Conservation (phyloP, 2,113 vertebrate species). For the Nothocercus julius region DNA sequence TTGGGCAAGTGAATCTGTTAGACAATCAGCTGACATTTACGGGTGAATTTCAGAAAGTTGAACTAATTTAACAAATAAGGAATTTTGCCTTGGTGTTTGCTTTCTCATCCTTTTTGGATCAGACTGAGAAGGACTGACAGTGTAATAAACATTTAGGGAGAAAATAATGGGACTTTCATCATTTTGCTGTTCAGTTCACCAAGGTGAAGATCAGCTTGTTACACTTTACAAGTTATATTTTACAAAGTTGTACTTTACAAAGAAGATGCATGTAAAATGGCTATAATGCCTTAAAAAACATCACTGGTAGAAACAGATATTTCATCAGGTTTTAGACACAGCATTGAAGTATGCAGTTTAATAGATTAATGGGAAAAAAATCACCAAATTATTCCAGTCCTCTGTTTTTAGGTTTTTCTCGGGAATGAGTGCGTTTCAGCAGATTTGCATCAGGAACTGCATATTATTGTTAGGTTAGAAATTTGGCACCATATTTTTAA, state of each 20-base stretch:
- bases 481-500: not conserved
- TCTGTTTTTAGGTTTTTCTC: not conserved
- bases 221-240: not conserved
- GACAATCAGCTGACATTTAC: constrained; percentile 15
- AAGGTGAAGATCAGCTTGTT: not conserved
- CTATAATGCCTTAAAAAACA: not conserved
- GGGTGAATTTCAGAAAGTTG: constrained; percentile 41
- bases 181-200: not conserved
- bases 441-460: not conserved
- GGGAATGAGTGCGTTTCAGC: not conserved
- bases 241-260: not conserved
- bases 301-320: not conserved
- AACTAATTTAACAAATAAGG: not conserved
- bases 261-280: not conserved
- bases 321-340: not conserved
- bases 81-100: not conserved
- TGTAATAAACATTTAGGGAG: not conserved
- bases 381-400: not conserved
- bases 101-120: constrained; percentile 20
- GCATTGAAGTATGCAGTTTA: not conserved
- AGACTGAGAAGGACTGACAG: not conserved
- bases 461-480: not conserved
- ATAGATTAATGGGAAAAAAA: not conserved
- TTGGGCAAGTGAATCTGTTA: not conserved
- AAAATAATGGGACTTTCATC: not conserved